phyloP scores from a whole-genome alignment of 2,113 vertebrate species.

The Ochotona princeps region DNA sequence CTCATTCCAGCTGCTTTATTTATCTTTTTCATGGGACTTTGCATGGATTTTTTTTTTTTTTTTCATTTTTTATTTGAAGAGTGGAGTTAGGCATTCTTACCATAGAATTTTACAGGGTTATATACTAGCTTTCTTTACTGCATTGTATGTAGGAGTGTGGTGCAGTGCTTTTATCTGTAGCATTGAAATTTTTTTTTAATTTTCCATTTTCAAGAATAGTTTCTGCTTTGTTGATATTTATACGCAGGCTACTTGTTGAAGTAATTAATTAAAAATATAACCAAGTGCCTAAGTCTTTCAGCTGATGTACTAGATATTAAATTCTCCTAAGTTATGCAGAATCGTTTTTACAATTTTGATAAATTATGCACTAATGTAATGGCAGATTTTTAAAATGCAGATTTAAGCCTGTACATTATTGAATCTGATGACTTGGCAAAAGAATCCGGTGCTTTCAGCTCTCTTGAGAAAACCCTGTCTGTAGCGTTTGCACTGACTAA shows the following conservation, averaged over 20 bases:
- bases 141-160: slow-evolving; percentile 85
- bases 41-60: slow-evolving; percentile 84
- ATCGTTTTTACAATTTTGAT: slow-evolving; percentile 81
- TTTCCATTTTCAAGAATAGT: slow-evolving; percentile 68
- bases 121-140: slow-evolving; percentile 86
- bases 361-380: slow-evolving; percentile 86
- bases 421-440: slow-evolving; percentile 89
- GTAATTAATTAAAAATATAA: slow-evolving; percentile 85
- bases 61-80: slow-evolving; percentile 77
- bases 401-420: slow-evolving; percentile 85
- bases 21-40: slow-evolving; percentile 87
- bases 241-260: slow-evolving; percentile 86
- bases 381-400: slow-evolving; percentile 77
- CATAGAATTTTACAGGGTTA: slow-evolving; percentile 89
- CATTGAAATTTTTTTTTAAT: slow-evolving; percentile 77
- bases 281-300: slow-evolving; percentile 89
- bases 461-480: slow-evolving; percentile 88
- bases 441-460: slow-evolving; percentile 89
- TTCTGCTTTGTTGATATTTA: slow-evolving; percentile 84
- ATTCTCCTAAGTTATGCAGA: slow-evolving; percentile 85
- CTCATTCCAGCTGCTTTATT: slow-evolving; percentile 88
- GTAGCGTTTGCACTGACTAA: slow-evolving; percentile 91
- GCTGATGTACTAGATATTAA: slow-evolving; percentile 85
- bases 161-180: slow-evolving; percentile 87
- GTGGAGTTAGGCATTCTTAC: slow-evolving; percentile 84